These are phyloP conservation scores for Caerostris extrusa DNA, from an alignment of 1,140 invertebrate genomes.

Conservation along the genomic window DNA sequence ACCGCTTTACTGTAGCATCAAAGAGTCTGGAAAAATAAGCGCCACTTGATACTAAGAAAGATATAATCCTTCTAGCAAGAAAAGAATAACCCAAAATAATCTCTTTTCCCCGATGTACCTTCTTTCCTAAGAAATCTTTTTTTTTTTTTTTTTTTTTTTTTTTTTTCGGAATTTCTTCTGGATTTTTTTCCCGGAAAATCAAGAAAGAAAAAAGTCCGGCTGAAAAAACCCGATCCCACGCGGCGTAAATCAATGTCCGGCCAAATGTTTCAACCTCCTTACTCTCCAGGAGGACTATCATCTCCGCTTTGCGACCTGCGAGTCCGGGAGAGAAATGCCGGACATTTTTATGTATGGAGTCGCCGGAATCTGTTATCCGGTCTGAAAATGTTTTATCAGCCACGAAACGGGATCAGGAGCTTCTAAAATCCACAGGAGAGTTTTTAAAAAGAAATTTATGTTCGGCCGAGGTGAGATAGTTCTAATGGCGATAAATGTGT, in stretches of 20 bases:
- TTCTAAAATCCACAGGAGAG: background rate
- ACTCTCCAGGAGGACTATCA: conserved; percentile 34
- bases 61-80: background rate
- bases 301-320: too few species aligned
- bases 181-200: background rate
- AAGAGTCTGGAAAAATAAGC: too few species aligned
- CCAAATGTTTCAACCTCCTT: conserved; percentile 41
- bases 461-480: background rate
- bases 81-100: background rate
- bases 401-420: background rate
- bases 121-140: background rate
- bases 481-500: background rate
- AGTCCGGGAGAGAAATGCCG: background rate
- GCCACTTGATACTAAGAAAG: too few species aligned
- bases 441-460: background rate
- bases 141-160: too few species aligned
- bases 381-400: background rate
- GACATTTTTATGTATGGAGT: conserved; percentile 24
- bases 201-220: too few species aligned
- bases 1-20: too few species aligned
- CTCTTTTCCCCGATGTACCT: background rate
- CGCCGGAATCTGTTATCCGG: background rate
- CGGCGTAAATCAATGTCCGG: conserved; percentile 57
- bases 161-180: background rate
- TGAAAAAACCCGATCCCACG: background rate